Conservation (phyloP, 1,140 invertebrate genomes). For the Dendrolimus kikuchii region DNA sequence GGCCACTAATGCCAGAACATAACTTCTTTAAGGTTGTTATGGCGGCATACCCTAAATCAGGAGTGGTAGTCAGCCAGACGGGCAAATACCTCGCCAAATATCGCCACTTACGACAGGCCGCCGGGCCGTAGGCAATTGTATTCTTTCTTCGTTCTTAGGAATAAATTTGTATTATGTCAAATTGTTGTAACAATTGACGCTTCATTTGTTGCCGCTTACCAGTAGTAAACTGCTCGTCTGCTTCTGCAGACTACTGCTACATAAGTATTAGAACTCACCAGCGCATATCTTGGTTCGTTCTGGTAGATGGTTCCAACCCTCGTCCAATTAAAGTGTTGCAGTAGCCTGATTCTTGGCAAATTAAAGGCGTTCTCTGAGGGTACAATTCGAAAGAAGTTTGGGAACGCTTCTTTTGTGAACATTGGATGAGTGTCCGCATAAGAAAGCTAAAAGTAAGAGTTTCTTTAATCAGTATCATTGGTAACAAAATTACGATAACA, state of each 20-base stretch:
- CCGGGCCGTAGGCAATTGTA: no score
- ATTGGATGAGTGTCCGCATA: conserved; percentile 99
- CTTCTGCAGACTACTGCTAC: no score
- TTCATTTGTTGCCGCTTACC: no score
- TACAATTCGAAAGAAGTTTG: conserved; percentile 96
- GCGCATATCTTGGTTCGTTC: conserved; percentile 93
- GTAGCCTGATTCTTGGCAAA: conserved; percentile 88
- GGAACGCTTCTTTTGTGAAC: conserved; percentile 95
- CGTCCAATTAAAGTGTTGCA: conserved; percentile 97
- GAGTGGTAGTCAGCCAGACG: no score
- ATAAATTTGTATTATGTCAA: background rate
- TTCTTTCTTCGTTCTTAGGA: background rate
- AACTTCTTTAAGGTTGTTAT: no score
- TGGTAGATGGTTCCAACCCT: conserved; percentile 97
- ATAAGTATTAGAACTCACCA: conserved; percentile 75
- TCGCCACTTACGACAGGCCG: no score
- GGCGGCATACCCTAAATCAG: no score
- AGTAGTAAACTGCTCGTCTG: no score
- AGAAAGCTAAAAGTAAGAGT: conserved; percentile 81
- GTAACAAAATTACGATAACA: no score
- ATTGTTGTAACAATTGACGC: no score
- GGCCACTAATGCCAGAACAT: no score
- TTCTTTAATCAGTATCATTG: background rate
- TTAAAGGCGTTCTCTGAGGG: conserved; percentile 98
- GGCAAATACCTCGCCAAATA: no score